A percentile compares a stretch with the other conserved stretches of the same genome.
Conservation (phyloP, 2,797 vertebrate genomes). For the Acanthurus leucopareius region DNA sequence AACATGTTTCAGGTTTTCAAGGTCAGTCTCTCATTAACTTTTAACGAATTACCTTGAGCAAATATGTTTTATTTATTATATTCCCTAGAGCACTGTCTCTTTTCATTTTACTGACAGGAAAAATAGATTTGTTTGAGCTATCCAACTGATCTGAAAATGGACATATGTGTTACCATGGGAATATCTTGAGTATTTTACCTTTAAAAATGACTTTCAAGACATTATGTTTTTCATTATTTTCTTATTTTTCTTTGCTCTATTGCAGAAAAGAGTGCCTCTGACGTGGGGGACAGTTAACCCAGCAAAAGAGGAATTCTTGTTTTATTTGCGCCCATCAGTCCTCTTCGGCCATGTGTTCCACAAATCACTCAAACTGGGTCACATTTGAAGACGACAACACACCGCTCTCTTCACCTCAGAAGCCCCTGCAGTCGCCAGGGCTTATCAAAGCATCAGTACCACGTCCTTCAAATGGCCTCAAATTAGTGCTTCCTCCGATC, state of each 20-base stretch:
- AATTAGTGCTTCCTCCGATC: slow-evolving; percentile 88
- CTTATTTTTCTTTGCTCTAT: slow-evolving; percentile 36
- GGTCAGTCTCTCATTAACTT: slow-evolving; percentile 45
- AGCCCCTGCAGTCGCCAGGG: slow-evolving; percentile 73
- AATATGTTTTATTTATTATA: slow-evolving; percentile 54
- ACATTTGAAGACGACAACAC: slow-evolving; percentile 96
- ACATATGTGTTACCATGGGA: not conserved
- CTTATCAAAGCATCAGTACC: slow-evolving; percentile 84
- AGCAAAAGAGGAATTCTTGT: slow-evolving; percentile 49
- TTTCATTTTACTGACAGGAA: not conserved
- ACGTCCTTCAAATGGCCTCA: slow-evolving; percentile 93
- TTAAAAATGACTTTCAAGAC: not conserved
- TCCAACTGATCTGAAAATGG: slow-evolving; percentile 22
- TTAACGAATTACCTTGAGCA: slow-evolving; percentile 45
- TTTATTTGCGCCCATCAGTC: slow-evolving; percentile 19
- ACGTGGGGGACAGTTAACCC: slow-evolving; percentile 29
- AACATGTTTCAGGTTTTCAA: slow-evolving; percentile 43
- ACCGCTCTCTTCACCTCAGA: slow-evolving; percentile 87
- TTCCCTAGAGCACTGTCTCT: slow-evolving; percentile 8
- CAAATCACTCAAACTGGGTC: slow-evolving; percentile 96
- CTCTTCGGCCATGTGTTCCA: slow-evolving; percentile 90
- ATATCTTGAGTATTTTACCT: not conserved
- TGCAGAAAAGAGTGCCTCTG: slow-evolving; percentile 62
- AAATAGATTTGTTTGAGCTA: slow-evolving; percentile 19
- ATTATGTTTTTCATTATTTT: not conserved